Conservation (phyloP, 2,797 vertebrate genomes). For the Tadarida brasiliensis region DNA sequence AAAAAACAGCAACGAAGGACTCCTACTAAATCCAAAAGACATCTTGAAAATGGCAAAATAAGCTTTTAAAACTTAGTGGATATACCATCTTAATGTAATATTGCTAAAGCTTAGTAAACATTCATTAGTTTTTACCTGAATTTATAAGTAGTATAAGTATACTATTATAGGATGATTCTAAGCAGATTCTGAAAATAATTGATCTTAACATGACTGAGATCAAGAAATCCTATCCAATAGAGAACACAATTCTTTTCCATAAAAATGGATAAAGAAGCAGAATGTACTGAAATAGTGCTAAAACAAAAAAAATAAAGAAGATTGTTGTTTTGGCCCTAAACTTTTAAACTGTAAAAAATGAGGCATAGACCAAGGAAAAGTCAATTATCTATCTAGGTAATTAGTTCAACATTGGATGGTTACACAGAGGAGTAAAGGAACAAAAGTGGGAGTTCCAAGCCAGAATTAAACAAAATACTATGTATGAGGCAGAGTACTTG, state of each 20-base stretch:
- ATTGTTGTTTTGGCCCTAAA: background rate
- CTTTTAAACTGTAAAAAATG: background rate
- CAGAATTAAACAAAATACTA: background rate
- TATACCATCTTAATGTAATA: background rate
- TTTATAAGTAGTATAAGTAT: background rate
- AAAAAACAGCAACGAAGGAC: background rate
- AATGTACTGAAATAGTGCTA: background rate
- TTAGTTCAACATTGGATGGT: background rate
- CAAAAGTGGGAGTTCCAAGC: background rate
- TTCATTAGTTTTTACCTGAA: background rate
- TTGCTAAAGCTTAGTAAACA: background rate
- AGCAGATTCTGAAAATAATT: constrained; percentile 49
- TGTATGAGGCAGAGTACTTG: background rate
- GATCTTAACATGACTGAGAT: background rate
- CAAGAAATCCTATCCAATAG: background rate
- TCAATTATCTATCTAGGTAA: background rate
- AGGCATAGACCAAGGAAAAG: background rate
- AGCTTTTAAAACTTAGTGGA: constrained; percentile 9
- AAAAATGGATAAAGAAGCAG: background rate
- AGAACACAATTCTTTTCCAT: background rate
- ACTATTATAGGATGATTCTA: background rate
- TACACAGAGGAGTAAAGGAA: background rate
- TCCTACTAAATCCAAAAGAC: background rate
- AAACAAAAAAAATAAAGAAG: constrained; percentile 18
- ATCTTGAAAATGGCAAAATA: background rate